phyloP scores from a whole-genome alignment of 2,888 invertebrate species.

The Muscina levida region DNA sequence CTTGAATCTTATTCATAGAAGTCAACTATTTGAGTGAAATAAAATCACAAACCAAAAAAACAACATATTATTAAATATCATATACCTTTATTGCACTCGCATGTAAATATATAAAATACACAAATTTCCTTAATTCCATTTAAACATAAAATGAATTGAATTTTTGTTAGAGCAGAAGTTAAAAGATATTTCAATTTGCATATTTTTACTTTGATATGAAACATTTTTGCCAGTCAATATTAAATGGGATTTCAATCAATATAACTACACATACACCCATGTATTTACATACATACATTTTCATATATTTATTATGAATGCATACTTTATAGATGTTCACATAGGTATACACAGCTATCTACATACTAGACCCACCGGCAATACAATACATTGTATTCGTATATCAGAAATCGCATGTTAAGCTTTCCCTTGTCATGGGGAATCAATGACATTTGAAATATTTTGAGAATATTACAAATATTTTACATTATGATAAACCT shows the following conservation, averaged over 20 bases:
- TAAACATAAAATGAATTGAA: neutral
- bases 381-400: conserved; percentile 5
- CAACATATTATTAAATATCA: no score
- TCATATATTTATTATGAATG: neutral
- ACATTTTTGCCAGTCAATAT: conserved; percentile 1
- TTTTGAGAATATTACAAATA: conserved; percentile 26
- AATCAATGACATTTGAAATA: conserved; percentile 30
- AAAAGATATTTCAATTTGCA: neutral
- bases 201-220: conserved; percentile 10
- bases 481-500: conserved; percentile 25
- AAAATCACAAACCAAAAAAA: no score
- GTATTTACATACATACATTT: neutral
- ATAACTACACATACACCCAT: neutral
- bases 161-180: neutral
- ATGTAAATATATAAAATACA: no score
- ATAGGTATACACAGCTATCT: neutral
- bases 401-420: conserved; percentile 11
- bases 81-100: no score
- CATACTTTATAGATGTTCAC: neutral
- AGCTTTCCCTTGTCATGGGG: conserved; percentile 14
- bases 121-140: no score
- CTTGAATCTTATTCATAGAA: no score
- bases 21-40: no score
- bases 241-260: neutral
- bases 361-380: no score